Conservation (phyloP, 2,888 invertebrate species). For the Tholera decimalis region DNA sequence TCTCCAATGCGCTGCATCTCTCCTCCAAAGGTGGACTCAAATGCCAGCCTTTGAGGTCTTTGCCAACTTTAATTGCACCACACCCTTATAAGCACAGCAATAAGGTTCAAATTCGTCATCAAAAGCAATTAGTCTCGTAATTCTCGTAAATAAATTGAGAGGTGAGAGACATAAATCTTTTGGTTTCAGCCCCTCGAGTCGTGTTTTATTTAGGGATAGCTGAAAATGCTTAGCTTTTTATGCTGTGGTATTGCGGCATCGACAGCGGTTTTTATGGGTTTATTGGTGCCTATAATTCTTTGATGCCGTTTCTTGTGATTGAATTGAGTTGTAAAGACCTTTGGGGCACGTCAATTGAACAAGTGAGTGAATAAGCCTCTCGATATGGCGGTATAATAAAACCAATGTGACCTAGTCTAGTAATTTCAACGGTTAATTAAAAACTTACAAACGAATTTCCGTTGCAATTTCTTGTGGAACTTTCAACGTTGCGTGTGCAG, state of each 20-base stretch:
- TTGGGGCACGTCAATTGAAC: conserved; percentile 58
- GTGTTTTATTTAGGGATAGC: conserved; percentile 72
- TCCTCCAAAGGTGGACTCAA: conserved; percentile 49
- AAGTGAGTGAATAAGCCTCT: conserved; percentile 48
- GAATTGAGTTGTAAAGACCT: conserved; percentile 64
- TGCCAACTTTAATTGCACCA: conserved; percentile 61
- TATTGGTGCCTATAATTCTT: conserved; percentile 66
- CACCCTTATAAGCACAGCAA: conserved; percentile 53
- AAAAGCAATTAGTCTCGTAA: conserved; percentile 72
- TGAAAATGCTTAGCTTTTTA: conserved; percentile 70
- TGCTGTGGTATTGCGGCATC: conserved; percentile 64
- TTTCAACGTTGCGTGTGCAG: conserved; percentile 5
- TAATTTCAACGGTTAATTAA: conserved; percentile 53
- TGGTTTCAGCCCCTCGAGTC: conserved; percentile 69
- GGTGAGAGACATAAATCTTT: conserved; percentile 75
- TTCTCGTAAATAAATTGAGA: conserved; percentile 73
- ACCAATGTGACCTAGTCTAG: conserved; percentile 40
- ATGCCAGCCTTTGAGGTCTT: conserved; percentile 65
- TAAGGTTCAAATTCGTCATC: conserved; percentile 68
- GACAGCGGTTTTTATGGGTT: conserved; percentile 62
- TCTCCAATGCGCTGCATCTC: conserved; percentile 53
- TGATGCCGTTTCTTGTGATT: conserved; percentile 62
- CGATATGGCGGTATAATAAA: conserved; percentile 45
- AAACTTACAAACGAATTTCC: conserved; percentile 28
- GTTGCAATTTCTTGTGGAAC: conserved; percentile 9